A percentile compares a stretch with the other conserved stretches of the same genome.
phyloP scores from a whole-genome alignment of 2,888 invertebrate species.

The Mimas tiliae region DNA sequence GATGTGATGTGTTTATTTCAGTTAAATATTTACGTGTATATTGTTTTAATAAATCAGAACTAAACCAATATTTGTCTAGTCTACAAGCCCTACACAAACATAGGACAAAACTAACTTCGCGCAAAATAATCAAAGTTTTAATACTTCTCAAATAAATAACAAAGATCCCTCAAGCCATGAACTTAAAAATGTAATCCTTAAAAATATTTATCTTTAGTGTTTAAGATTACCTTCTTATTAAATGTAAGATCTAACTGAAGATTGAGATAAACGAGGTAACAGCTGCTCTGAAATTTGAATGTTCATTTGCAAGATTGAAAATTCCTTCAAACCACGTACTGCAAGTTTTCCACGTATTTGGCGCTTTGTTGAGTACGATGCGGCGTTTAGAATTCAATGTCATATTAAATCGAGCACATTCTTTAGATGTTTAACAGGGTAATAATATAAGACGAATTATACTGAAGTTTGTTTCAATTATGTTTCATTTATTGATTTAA shows the following conservation, averaged over 20 bases:
- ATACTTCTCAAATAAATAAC: background rate
- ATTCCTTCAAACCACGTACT: slow-evolving; percentile 4
- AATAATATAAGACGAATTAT: background rate
- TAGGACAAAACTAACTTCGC: too few relatives aligned
- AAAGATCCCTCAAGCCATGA: background rate
- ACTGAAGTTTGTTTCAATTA: too few relatives aligned
- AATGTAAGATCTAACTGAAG: background rate
- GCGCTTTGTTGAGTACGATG: background rate
- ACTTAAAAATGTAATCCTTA: background rate
- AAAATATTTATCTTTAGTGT: background rate
- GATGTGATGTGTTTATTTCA: too few relatives aligned
- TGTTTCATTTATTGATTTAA: too few relatives aligned
- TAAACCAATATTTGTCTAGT: background rate
- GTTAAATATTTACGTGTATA: too few relatives aligned
- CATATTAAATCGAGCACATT: slow-evolving; percentile 3
- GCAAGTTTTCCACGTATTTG: slow-evolving; percentile 5
- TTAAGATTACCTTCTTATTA: slow-evolving; percentile 5
- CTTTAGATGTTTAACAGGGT: slow-evolving; percentile 4
- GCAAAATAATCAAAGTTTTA: background rate
- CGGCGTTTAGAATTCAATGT: slow-evolving; percentile 3
- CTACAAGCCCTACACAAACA: too few relatives aligned
- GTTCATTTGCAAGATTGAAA: slow-evolving; percentile 1
- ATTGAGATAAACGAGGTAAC: background rate
- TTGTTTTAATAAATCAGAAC: background rate
- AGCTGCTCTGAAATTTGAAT: background rate